Evolutionary conservation across 37 sponge, comb jelly and placozoan genomes (phyloP).

Genomic region (Ianthella basta): DNA sequence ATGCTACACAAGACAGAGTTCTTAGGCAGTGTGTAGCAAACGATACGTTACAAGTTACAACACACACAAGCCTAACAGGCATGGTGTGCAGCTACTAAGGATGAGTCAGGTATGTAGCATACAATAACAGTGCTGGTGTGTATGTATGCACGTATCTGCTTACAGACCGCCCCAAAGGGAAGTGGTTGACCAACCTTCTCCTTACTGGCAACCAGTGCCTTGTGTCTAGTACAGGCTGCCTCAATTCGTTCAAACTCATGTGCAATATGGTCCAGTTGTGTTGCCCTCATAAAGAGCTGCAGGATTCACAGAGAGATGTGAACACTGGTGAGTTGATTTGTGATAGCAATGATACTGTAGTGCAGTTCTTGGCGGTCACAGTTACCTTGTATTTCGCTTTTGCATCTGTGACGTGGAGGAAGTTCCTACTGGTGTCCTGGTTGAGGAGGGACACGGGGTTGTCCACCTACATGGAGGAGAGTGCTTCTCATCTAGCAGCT

Average conservation of each 20-base stretch:
- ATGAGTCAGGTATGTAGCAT: too few relatives aligned
- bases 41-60: too few relatives aligned
- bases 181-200: slow-evolving; percentile 30
- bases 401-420: slow-evolving; percentile 82
- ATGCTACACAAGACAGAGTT: too few relatives aligned
- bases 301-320: background rate
- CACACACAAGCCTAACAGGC: too few relatives aligned
- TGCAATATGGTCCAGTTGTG: slow-evolving; percentile 91
- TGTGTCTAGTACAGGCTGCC: slow-evolving; percentile 65
- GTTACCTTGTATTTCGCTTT: slow-evolving; percentile 76
- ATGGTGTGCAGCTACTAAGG: too few relatives aligned
- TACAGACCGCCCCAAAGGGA: background rate
- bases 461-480: slow-evolving; percentile 68
- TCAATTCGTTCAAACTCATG: slow-evolving; percentile 71
- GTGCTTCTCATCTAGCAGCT: background rate
- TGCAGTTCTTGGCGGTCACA: background rate
- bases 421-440: slow-evolving; percentile 96
- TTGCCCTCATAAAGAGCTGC: slow-evolving; percentile 96
- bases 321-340: background rate
- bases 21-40: too few relatives aligned
- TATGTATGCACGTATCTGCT: background rate
- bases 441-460: slow-evolving; percentile 96
- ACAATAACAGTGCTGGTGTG: background rate
- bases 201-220: slow-evolving; percentile 45
- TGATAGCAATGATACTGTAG: background rate